A percentile compares a stretch with the other conserved stretches of the same genome.
These are phyloP conservation scores for Tychaedon coryphoeus DNA, from an alignment of 2,113 vertebrate species.

Conservation along the genomic window DNA sequence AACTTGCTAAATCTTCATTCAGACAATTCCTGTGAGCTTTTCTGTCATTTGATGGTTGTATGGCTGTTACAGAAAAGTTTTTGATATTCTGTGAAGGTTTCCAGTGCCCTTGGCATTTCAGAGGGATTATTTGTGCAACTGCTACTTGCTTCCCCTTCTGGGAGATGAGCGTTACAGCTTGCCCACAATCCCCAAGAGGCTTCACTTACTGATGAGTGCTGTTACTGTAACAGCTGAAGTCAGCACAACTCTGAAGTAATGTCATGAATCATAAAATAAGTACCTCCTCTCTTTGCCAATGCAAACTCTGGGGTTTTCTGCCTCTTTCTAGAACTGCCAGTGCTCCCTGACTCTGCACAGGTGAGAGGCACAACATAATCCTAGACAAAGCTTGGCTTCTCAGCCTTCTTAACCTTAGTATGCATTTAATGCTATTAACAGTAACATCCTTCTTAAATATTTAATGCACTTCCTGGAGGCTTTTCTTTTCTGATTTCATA, in stretches of 20 bases:
- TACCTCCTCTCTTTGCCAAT: not conserved
- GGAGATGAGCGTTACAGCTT: not conserved
- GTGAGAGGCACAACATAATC: not conserved
- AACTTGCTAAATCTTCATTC: not conserved
- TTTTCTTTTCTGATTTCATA: not conserved
- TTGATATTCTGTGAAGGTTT: not conserved
- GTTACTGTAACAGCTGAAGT: not conserved
- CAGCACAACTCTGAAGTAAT: not conserved
- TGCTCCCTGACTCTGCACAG: not conserved
- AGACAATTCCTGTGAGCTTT: not conserved
- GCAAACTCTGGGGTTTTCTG: not conserved
- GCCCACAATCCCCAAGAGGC: not conserved
- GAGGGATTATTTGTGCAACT: not conserved
- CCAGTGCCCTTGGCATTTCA: not conserved
- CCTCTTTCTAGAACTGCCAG: not conserved
- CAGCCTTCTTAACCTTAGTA: not conserved
- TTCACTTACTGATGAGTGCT: not conserved
- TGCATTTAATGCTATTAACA: not conserved
- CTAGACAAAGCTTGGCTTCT: not conserved
- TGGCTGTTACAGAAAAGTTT: not conserved
- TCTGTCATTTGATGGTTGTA: not conserved
- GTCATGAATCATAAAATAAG: not conserved
- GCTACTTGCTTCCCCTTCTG: not conserved
- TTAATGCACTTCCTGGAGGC: not conserved
- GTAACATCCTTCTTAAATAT: constrained; percentile 24